Conservation (phyloP, 2,113 vertebrate genomes). For the Heterocephalus glaber region DNA sequence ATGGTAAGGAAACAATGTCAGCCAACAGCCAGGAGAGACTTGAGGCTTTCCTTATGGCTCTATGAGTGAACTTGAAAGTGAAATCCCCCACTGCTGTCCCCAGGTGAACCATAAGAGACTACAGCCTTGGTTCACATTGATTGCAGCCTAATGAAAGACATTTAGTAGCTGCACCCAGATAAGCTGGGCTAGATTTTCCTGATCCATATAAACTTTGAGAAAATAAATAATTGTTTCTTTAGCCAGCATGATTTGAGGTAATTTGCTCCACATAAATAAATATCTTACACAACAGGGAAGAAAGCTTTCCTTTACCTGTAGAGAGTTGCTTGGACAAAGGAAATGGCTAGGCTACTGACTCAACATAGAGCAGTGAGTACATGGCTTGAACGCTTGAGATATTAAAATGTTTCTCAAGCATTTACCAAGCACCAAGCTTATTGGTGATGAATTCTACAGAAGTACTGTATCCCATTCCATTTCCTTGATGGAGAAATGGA, state of each 20-base stretch:
- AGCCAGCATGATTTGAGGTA: neutral
- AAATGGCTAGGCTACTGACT: neutral
- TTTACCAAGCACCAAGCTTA: neutral
- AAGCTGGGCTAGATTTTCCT: neutral
- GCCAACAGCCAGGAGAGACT: neutral
- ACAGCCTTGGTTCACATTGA: neutral
- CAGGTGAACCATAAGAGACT: neutral
- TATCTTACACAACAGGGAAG: neutral
- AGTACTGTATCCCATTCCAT: neutral
- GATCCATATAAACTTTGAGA: neutral
- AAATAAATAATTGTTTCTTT: neutral
- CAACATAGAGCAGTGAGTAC: neutral
- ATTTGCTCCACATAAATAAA: constrained; percentile 14
- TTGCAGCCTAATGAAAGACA: neutral
- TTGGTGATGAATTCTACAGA: neutral
- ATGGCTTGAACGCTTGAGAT: neutral
- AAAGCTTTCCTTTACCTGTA: neutral
- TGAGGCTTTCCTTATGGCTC: neutral
- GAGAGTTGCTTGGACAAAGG: constrained; percentile 1
- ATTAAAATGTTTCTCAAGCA: neutral
- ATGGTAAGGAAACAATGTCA: neutral
- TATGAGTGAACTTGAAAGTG: neutral
- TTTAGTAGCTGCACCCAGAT: neutral
- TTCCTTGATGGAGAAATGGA: constrained; percentile 40
- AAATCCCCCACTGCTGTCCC: neutral